Evolutionary conservation across 2,113 vertebrate genomes (phyloP), one percentile per base, ranked within the genome.

Genomic region (Sander vitreus): DNA sequence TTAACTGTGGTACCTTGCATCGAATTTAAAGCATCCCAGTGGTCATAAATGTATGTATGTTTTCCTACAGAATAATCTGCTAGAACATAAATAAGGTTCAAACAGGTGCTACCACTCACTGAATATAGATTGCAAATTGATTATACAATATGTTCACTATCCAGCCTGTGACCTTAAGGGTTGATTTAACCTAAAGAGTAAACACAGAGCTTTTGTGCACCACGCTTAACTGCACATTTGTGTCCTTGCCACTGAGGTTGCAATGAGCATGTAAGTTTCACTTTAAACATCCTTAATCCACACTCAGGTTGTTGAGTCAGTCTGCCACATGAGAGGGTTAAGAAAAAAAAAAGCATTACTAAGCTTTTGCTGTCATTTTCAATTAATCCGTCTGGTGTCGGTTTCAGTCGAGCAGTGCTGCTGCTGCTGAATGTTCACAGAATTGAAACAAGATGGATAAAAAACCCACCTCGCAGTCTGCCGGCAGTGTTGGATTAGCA

Each of bases 381-480:
- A 91, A 80, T 90, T 30, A 79, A 88, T 85, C 58, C 13, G 64
- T 51, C 43, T 58, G 18, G 6, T 66, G 58, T 78, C 15, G 60
- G 63, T 78, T 74, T 85, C 45, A 71, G 54, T 30, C 36, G 68
- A 71, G 57, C 60, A 4, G 8, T 19, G 73, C 71, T 83, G 73
- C 85, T 83, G 73, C 85, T 69, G 54, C 79, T 86, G 80, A 79
- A 50, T 66, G 48, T 58, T 45, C 53, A 54, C 64, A 54, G 50
- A 82, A 89, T 74, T 87, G 77, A 85, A 90, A 89, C 85, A 91
- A 93, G 84, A 85, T 87, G 85, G 69, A 36, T 76, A 21, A 76
- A 64, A 63, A 25, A 5, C 25, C 2, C 30, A 25, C 64, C 39
- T 63, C 39, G 25, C 23, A 7, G 58, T 64, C 45, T 75, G 23